Conservation (phyloP, 2,888 invertebrate species). For the Eupithecia centaureata region DNA sequence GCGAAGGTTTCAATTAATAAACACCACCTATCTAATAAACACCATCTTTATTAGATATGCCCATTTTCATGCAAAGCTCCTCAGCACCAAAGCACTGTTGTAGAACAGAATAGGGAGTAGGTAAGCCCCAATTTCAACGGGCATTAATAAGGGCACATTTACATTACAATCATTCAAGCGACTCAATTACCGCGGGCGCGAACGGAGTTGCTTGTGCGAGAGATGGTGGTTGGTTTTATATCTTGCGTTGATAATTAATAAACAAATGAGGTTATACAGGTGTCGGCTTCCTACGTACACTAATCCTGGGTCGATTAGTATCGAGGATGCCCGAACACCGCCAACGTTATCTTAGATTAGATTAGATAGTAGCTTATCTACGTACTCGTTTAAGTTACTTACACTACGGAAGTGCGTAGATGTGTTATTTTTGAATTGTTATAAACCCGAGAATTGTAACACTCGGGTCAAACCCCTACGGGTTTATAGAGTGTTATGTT, state of each 20-base stretch:
- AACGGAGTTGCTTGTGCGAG: slow-evolving; percentile 19
- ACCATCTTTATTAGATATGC: slow-evolving; percentile 22
- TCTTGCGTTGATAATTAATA: not conserved
- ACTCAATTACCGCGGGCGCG: slow-evolving; percentile 40
- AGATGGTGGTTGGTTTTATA: not conserved
- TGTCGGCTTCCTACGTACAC: no score
- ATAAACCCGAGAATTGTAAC: no score
- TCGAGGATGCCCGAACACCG: no score
- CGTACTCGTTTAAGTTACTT: no score
- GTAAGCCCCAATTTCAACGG: slow-evolving; percentile 41
- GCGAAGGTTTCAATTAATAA: not conserved
- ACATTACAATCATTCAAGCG: slow-evolving; percentile 45
- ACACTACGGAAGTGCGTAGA: no score
- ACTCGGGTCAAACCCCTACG: no score
- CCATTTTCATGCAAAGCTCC: slow-evolving; percentile 34
- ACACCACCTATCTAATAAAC: slow-evolving; percentile 24
- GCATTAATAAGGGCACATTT: slow-evolving; percentile 42
- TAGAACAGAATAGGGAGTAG: slow-evolving; percentile 11
- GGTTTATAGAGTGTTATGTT: no score
- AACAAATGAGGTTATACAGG: no score
- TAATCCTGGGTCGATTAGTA: no score
- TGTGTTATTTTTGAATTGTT: no score
- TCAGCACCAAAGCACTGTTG: slow-evolving; percentile 16
- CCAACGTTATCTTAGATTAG: no score
- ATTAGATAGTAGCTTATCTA: no score